Evolutionary conservation across 2,797 vertebrate species (phyloP), one percentile per base, ranked within the genome.

Genomic region (Gadopsis marmoratus): DNA sequence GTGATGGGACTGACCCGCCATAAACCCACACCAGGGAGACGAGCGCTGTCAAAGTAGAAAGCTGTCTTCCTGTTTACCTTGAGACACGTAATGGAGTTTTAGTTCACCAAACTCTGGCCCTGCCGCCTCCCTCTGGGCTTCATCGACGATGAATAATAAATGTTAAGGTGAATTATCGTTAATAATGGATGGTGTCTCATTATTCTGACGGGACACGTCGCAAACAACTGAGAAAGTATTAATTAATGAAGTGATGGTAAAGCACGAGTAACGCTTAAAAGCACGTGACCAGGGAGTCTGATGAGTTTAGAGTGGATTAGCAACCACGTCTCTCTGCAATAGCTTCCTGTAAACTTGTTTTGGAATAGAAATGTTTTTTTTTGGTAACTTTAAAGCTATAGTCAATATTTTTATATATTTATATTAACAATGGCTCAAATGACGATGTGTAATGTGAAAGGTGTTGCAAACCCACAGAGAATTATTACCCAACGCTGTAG

Each of bases 121-220:
- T 4, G 14, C 68, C 2, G 37, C 60, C 71, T 77, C 86, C 82
- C 88, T 11, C 23, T n/a, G 76, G 87, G 81, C 63, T 70, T 75
- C 51, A 63, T 19, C 7, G 1, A 16, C 7, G 0, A 85, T 93
- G 33, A 92, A 94, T 93, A 82, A 91, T 90, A 60, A 51, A 94
- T 92, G 56, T 59, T 26, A 67, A 39, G 84, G 76, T 76, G 72
- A 88, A 86, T 74, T 64, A 41, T 64, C 71, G 71, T 94, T 37
- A 90, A 91, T 92, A 81, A 93, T 93, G 41, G 61, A 92, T 79
- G 29, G 0, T 2, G 12, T 33, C 85, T 91, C 84, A 84, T 84
- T 87, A 93, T 73, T 86, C 81, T 83, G 77, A 84, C 4, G 33
- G 76, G 74, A 74, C n/a, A 7, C 48, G 81, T 86, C 82, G 69